These are phyloP conservation scores for Pyrrhosoma nymphula DNA, from an alignment of 2,888 invertebrate genomes.

Conservation along the genomic window DNA sequence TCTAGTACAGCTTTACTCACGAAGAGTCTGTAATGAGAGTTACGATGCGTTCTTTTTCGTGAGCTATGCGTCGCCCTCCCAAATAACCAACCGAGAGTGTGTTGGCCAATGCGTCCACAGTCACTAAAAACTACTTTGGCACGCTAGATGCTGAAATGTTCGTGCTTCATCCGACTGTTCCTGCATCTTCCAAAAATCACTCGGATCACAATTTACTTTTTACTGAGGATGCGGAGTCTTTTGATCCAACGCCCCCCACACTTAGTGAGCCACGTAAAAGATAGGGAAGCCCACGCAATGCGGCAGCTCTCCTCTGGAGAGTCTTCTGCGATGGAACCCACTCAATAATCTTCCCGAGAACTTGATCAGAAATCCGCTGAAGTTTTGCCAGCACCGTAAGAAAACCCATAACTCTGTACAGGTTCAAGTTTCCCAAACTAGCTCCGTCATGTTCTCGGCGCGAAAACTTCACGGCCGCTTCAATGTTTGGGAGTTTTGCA, in stretches of 20 bases:
- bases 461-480: background rate
- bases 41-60: too few relatives aligned
- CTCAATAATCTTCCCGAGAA: background rate
- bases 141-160: too few relatives aligned
- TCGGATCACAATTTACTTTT: background rate
- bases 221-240: background rate
- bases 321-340: background rate
- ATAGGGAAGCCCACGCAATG: background rate
- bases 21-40: too few relatives aligned
- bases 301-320: background rate
- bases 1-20: too few relatives aligned
- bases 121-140: too few relatives aligned
- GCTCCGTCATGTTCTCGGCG: background rate
- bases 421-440: background rate
- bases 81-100: too few relatives aligned
- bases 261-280: too few relatives aligned
- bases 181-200: background rate
- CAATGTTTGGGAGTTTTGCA: background rate
- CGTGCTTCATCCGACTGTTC: background rate
- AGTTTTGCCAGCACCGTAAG: background rate
- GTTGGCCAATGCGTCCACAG: too few relatives aligned
- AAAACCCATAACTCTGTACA: background rate
- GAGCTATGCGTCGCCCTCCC: too few relatives aligned
- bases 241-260: background rate
- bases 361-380: background rate